Evolutionary conservation across 2,797 vertebrate species (phyloP), one percentile per base, ranked within the genome.

Genomic region (Pipistrellus pipistrellus): DNA sequence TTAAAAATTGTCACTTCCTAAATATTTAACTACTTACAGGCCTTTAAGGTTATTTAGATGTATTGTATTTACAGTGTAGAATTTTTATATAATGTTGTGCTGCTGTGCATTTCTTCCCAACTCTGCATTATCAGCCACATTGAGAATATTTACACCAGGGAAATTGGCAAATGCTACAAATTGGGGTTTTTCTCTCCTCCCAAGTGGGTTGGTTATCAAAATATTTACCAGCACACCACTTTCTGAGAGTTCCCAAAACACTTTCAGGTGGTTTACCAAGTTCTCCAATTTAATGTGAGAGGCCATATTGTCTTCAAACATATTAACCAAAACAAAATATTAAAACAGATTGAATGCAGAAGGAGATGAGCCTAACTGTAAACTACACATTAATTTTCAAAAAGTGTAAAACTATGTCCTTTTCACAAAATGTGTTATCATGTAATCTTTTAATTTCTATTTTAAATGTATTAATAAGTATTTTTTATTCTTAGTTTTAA

Each of bases 401-500:
- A 87, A 85, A 87, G 35, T 57, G 17, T 62, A 72, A 59, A 89
- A 68, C 8, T 41, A 35, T 62, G 23, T 6, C 25, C 13, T 35
- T 69, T 21, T 84, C 41, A 73, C 18, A 68, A 85, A 46, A 35
- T 62, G 23, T 11, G 11, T 80, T 64, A 81, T 46, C 27, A 75
- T 69, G 23, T 4, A 62, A 53, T 25, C 9, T 41, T 72, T 80
- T 62, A 44, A 73, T 41, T 84, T 66, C 9, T 90, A 59, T 68
- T 93, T 68, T 15, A 81, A 93, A 21, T 76, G 32, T 38, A 77
- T 81, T 53, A 17, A 30, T 59, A 20, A 30, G 18, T 35, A 85
- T 38, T 90, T 88, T 87, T 81, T 57, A 68, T 75, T 77, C 10
- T 95, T 84, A 68, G 18, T 44, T 85, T 90, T 73, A 46, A 53